Evolutionary conservation across 2,888 invertebrate species (phyloP).

Genomic region (Agonopterix arenella): DNA sequence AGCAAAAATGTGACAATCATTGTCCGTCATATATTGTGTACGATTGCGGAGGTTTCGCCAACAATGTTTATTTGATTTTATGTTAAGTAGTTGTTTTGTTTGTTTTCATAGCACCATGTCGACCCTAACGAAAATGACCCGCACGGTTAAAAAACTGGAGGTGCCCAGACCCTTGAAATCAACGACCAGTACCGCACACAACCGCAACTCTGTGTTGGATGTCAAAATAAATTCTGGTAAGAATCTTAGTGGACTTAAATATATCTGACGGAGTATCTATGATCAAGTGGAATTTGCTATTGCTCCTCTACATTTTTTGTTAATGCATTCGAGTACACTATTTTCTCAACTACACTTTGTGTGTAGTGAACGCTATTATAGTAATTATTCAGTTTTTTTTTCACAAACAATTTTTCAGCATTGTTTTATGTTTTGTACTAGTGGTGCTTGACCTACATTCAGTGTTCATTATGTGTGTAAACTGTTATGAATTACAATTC

Average conservation of each 20-base stretch:
- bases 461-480: conserved; percentile 5
- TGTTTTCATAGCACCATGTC: conserved; percentile 61
- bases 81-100: conserved; percentile 3
- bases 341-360: too few species aligned
- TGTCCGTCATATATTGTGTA: conserved; percentile 22
- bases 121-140: conserved; percentile 80
- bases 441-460: conserved; percentile 6
- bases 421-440: conserved; percentile 6
- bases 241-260: conserved; percentile 11
- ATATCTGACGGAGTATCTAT: background rate
- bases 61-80: background rate
- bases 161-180: conserved; percentile 84
- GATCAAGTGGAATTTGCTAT: too few species aligned
- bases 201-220: conserved; percentile 69
- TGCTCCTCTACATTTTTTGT: too few species aligned
- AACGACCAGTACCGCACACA: conserved; percentile 74
- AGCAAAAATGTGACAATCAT: conserved; percentile 47
- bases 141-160: conserved; percentile 84
- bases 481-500: conserved; percentile 4
- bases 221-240: conserved; percentile 74
- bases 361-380: too few species aligned
- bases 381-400: background rate
- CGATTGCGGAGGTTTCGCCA: conserved; percentile 16
- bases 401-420: too few species aligned
- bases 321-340: too few species aligned